These are phyloP conservation scores for Anguilla rostrata DNA, from an alignment of 2,113 vertebrate genomes.

Conservation along the genomic window DNA sequence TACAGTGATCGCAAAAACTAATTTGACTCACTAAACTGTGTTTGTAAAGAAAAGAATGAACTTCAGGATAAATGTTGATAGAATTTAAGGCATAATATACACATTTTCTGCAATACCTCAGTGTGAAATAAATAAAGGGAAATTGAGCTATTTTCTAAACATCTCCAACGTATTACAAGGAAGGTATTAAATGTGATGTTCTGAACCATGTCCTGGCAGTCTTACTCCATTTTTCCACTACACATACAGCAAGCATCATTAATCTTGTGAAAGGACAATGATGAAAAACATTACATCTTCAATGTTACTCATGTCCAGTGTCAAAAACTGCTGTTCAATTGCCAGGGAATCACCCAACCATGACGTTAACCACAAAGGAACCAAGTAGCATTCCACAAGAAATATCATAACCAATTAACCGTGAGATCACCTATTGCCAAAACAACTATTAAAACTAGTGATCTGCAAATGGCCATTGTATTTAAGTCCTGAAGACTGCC, in stretches of 20 bases:
- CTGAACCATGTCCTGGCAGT: neutral
- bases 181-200: neutral
- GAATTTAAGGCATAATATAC: neutral
- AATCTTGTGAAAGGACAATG: constrained; percentile 45
- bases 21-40: too few species aligned
- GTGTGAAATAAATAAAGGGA: neutral
- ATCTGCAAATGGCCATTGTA: constrained; percentile 47
- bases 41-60: too few species aligned
- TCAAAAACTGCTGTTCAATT: constrained; percentile 59
- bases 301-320: constrained; percentile 41
- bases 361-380: constrained; percentile 56
- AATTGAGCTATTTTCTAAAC: neutral
- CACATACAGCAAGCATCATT: neutral
- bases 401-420: constrained; percentile 66
- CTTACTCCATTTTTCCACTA: neutral
- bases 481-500: constrained; percentile 26
- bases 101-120: constrained; percentile 4
- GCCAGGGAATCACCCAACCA: constrained; percentile 44
- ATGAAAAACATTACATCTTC: constrained; percentile 32
- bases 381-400: constrained; percentile 65
- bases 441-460: constrained; percentile 70
- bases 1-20: too few species aligned
- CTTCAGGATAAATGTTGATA: too few species aligned
- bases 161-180: neutral
- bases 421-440: constrained; percentile 70